Evolutionary conservation across 2,888 invertebrate species (phyloP).

Genomic region (Cylindroiulus punctatus): DNA sequence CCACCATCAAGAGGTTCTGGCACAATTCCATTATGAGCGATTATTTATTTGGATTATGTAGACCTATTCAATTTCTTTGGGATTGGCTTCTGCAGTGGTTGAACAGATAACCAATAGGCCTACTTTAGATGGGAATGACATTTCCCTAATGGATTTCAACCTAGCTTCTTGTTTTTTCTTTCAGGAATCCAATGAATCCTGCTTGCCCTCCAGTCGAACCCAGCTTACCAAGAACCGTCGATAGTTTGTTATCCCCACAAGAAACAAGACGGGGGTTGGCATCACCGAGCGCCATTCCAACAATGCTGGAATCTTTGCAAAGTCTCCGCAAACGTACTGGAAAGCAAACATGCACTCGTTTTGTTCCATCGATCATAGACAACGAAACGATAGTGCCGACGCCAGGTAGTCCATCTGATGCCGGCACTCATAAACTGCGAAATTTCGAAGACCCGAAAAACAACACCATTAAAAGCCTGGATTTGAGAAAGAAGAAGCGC

Average conservation of each 20-base stretch:
- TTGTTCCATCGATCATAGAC: not conserved
- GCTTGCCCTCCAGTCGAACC: conserved; percentile 21
- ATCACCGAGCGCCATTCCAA: not conserved
- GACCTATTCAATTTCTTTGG: no score
- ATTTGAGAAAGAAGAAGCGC: conserved; percentile 40
- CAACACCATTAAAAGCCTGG: not conserved
- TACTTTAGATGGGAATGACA: no score
- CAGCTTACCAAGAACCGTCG: conserved; percentile 56
- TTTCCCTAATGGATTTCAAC: not conserved
- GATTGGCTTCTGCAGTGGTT: no score
- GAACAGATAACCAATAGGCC: no score
- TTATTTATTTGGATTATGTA: not conserved
- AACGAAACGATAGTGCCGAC: not conserved
- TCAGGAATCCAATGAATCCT: conserved; percentile 56
- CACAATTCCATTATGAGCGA: not conserved
- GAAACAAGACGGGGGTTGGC: conserved; percentile 49
- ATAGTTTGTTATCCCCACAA: conserved; percentile 56
- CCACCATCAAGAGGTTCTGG: not conserved
- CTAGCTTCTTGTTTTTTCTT: not conserved
- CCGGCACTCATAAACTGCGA: not conserved
- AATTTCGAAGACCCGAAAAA: conserved; percentile 16
- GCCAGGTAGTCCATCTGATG: not conserved
- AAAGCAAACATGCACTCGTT: not conserved
- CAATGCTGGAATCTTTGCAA: conserved; percentile 22
- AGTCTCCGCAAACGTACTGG: conserved; percentile 6